phyloP scores from a whole-genome alignment of 2,888 invertebrate species.

The Parnassius glacialis region DNA sequence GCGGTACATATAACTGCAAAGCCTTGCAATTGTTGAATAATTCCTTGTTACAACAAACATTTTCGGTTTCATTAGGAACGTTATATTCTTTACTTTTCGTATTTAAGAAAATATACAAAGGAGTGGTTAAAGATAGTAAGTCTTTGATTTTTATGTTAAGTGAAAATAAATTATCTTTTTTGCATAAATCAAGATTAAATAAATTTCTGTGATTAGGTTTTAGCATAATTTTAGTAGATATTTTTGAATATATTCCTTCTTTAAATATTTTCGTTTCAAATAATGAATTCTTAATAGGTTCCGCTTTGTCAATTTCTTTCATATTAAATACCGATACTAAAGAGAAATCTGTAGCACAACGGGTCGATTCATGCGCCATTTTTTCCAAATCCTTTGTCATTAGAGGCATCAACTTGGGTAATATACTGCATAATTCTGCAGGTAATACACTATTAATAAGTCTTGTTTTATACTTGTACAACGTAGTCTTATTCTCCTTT shows the following conservation, averaged over 20 bases:
- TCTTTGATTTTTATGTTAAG: slow-evolving; percentile 5
- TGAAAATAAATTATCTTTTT: neutral
- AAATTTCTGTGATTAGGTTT: neutral
- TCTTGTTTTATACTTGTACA: slow-evolving; percentile 59
- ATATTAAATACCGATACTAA: neutral
- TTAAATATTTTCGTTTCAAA: neutral
- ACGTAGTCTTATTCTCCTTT: slow-evolving; percentile 45
- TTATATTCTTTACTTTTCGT: neutral
- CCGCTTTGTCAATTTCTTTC: neutral
- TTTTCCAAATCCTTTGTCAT: slow-evolving; percentile 38
- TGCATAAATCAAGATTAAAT: neutral
- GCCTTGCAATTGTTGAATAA: slow-evolving; percentile 10
- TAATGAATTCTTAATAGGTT: neutral
- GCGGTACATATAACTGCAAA: slow-evolving; percentile 14
- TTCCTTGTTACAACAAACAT: neutral
- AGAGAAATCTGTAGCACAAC: neutral
- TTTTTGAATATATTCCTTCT: slow-evolving; percentile 3
- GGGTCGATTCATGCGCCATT: slow-evolving; percentile 3
- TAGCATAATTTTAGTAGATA: neutral
- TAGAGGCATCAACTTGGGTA: slow-evolving; percentile 57
- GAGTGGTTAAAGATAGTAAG: neutral
- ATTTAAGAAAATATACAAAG: neutral
- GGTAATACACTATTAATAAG: slow-evolving; percentile 62
- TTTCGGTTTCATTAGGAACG: neutral
- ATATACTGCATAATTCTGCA: slow-evolving; percentile 63